Base-by-base conservation (phyloP, 2,113 vertebrate genomes). In the Anoura caudifer region DNA sequence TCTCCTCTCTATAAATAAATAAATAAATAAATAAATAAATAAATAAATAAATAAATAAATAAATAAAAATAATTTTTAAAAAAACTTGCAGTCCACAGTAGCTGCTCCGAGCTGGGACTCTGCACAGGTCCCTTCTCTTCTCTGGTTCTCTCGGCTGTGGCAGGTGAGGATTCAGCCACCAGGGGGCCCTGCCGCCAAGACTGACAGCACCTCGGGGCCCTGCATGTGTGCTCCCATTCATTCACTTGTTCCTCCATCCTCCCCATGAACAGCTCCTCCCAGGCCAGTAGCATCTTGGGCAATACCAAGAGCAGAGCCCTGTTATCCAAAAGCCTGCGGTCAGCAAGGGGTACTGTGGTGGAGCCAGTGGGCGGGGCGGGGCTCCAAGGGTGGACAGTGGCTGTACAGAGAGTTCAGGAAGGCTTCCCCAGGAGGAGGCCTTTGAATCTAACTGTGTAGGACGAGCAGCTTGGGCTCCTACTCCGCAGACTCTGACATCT, bases 191-290 rank as follows among this genome's bases (percentile, higher is more conserved):
- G 56, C 80, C 38, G 43, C 69, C 22, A 3, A n/a, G 59, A 26
- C 9, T 2, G 77, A 79, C 5, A 7, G 6, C 3, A 8, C 24
- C 19, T 10, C 70, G 5, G 13, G 22, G 54, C 63, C 59, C 80
- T 47, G 26, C n/a, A 1, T 0, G 0, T 0, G 13, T 10, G 26
- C 24, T 8, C 5, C 31, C 45, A 2, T 43, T 45, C 19, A 13
- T 24, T 45, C 38, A 5, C 5, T 5, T 26, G 11, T 45, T 47
- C 63, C 52, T 76, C 33, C 20, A 0, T n/a, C 26, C 80, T 82
- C 19, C 80, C n/a, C 36, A 5, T 43, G 28, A 63, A 45, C 22
- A 61, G 77, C 73, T 31, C 67, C 13, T 45, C 63, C 61, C 5
- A 2, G 3, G 28, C 50, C 24, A 31, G 8, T 4, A 28, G 70